phyloP scores from a whole-genome alignment of 2,888 invertebrate genomes.

The Dolichopus griseipennis region DNA sequence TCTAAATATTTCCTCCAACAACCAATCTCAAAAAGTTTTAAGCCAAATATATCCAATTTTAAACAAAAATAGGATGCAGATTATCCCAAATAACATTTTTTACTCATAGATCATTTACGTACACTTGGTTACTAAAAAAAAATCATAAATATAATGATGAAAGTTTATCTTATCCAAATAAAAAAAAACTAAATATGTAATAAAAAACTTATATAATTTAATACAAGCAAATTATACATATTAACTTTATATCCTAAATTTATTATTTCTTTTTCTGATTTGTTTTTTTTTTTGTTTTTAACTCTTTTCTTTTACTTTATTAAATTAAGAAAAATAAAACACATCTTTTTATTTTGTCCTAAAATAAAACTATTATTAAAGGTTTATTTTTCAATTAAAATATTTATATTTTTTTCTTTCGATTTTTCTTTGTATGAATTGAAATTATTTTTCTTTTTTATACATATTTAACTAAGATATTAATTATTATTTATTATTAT shows the following conservation, averaged over 20 bases:
- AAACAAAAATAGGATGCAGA: no score
- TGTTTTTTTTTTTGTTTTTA: neutral
- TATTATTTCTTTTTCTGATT: neutral
- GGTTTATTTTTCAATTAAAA: neutral
- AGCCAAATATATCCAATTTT: no score
- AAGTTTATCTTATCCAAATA: no score
- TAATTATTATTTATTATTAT: neutral
- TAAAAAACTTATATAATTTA: neutral
- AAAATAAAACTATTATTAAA: conserved; percentile 4
- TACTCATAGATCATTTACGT: no score
- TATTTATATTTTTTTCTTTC: neutral
- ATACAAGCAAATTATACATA: neutral
- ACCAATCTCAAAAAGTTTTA: no score
- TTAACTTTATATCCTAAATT: neutral
- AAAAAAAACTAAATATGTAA: no score
- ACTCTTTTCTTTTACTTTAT: neutral
- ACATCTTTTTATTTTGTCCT: neutral
- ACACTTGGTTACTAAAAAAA: no score
- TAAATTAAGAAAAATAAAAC: neutral
- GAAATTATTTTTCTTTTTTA: neutral
- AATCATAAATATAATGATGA: no score
- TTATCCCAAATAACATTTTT: no score
- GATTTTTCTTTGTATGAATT: neutral
- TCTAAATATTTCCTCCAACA: no score
- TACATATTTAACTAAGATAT: conserved; percentile 2